Evolutionary conservation across 2,113 vertebrate species (phyloP).

Genomic region (Romanogobio albipinnatus): DNA sequence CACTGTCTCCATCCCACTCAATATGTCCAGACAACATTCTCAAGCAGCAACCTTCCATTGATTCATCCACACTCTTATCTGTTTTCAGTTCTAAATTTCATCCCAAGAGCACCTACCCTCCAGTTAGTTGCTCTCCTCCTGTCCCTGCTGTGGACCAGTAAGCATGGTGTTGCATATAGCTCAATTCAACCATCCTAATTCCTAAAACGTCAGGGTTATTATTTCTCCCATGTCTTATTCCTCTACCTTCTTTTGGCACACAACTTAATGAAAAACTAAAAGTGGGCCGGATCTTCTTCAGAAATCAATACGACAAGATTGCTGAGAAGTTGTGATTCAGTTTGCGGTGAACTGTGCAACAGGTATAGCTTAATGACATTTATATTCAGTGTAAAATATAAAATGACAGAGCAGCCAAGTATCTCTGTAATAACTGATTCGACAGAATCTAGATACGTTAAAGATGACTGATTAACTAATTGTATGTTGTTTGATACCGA

Average conservation of each 20-base stretch:
- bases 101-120: slow-evolving; percentile 31
- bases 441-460: background rate
- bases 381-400: slow-evolving; percentile 20
- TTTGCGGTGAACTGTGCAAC: slow-evolving; percentile 9
- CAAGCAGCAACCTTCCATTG: slow-evolving; percentile 50
- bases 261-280: slow-evolving; percentile 52
- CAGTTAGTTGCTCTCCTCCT: background rate
- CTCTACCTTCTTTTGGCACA: slow-evolving; percentile 35
- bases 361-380: slow-evolving; percentile 16
- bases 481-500: no score
- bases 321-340: slow-evolving; percentile 8
- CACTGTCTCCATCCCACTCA: slow-evolving; percentile 42
- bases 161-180: slow-evolving; percentile 37
- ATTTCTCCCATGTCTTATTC: slow-evolving; percentile 24
- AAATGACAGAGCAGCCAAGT: background rate
- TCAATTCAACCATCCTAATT: slow-evolving; percentile 45
- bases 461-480: background rate
- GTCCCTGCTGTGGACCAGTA: slow-evolving; percentile 7
- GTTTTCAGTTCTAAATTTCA: slow-evolving; percentile 44
- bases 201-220: slow-evolving; percentile 42
- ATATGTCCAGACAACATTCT: slow-evolving; percentile 41
- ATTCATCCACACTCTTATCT: slow-evolving; percentile 59
- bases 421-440: background rate
- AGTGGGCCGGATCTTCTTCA: slow-evolving; percentile 48
- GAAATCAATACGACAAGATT: slow-evolving; percentile 57